Evolutionary conservation across 2,797 vertebrate genomes (phyloP).

Genomic region (Urocyon cinereoargenteus): DNA sequence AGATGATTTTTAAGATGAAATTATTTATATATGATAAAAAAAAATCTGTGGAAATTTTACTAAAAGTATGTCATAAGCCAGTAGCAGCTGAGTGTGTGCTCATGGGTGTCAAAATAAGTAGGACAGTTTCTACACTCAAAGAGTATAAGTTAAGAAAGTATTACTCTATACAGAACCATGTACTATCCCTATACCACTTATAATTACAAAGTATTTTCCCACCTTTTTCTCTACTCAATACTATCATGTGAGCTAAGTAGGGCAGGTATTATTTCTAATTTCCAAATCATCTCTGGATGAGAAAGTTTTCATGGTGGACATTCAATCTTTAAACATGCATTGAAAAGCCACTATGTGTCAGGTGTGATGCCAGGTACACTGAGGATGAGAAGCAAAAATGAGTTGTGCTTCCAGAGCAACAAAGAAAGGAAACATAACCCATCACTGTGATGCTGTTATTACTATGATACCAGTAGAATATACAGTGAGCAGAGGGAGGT

Average conservation of each 20-base stretch:
- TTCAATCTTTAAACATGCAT: neutral
- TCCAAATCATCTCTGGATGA: neutral
- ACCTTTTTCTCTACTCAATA: neutral
- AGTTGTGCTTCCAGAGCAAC: neutral
- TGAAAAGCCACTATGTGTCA: neutral
- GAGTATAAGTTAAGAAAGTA: neutral
- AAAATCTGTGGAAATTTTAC: neutral
- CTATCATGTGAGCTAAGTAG: neutral
- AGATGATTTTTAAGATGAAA: neutral
- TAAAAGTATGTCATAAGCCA: neutral
- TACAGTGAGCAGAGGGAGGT: neutral
- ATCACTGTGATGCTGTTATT: neutral
- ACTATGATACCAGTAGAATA: too few species aligned
- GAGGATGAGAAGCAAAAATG: neutral
- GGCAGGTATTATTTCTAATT: neutral
- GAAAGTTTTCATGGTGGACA: neutral
- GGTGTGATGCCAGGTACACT: neutral
- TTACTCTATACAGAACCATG: neutral
- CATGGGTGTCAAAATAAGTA: neutral
- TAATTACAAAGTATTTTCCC: neutral
- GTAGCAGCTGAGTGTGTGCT: neutral
- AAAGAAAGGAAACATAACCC: neutral
- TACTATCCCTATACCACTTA: neutral
- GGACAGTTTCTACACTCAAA: neutral
- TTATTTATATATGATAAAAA: neutral